These are phyloP conservation scores for Caenorhabditis macrosperma DNA, from an alignment of 2,888 invertebrate genomes.

Conservation along the genomic window DNA sequence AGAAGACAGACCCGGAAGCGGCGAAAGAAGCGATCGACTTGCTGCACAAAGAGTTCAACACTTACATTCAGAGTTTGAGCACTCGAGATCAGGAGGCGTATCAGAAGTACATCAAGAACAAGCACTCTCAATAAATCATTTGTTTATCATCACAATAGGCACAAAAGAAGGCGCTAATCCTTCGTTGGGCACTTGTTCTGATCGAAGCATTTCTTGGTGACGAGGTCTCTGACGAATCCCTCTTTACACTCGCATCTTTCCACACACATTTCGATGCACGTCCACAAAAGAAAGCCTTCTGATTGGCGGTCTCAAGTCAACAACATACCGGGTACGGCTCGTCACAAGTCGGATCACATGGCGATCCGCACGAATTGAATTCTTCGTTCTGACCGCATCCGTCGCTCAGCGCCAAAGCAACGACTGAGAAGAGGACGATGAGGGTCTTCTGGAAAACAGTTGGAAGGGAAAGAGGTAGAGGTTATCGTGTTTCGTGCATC, in stretches of 20 bases:
- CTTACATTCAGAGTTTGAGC: conserved; percentile 29
- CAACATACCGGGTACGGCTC: conserved; percentile 25
- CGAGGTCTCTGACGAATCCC: conserved; percentile 30
- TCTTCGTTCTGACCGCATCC: conserved; percentile 27
- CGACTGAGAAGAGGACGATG: neutral
- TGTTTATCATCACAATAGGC: neutral
- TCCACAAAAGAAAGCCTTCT: neutral
- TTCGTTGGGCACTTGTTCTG: conserved; percentile 22
- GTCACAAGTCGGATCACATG: conserved; percentile 36
- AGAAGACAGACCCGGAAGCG: conserved; percentile 25
- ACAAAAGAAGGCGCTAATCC: neutral
- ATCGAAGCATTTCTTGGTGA: conserved; percentile 28
- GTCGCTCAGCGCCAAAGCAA: neutral
- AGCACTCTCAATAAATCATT: conserved; percentile 4
- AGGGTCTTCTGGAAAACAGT: conserved; percentile 8
- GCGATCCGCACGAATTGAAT: conserved; percentile 24
- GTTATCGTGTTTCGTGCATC: too few species aligned
- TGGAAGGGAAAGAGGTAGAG: too few species aligned
- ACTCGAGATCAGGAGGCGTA: conserved; percentile 26
- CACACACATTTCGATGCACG: conserved; percentile 38
- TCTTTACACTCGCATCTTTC: conserved; percentile 31
- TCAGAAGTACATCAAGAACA: conserved; percentile 32
- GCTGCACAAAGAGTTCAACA: conserved; percentile 31
- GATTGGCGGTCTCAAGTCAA: neutral
- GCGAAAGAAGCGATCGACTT: conserved; percentile 28